A percentile compares a stretch with the other conserved stretches of the same genome.
Conservation (phyloP, 2,888 invertebrate genomes). For the Slavum lentiscoides region DNA sequence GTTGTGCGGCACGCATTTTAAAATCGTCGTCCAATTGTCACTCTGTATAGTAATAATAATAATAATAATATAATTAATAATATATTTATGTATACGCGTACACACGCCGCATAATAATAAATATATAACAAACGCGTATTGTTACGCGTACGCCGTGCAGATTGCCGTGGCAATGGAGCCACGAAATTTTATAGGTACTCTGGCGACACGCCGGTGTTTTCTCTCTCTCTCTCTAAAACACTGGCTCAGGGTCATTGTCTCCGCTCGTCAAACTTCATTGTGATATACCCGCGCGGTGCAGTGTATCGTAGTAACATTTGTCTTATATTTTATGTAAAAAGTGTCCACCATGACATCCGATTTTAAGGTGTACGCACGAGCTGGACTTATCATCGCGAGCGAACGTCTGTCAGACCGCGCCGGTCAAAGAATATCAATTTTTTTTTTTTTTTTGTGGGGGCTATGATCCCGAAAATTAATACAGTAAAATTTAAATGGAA, state of each 20-base stretch:
- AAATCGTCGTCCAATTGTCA: constrained; percentile 13
- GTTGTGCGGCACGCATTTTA: constrained; percentile 8
- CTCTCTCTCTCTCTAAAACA: neutral
- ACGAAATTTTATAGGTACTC: constrained; percentile 21
- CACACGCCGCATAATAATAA: neutral
- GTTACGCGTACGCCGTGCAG: neutral
- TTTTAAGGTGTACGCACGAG: too few relatives aligned
- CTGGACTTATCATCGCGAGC: too few relatives aligned
- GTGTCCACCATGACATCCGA: too few relatives aligned
- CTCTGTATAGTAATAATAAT: neutral
- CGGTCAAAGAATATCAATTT: too few relatives aligned
- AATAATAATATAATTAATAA: neutral
- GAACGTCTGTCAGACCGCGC: too few relatives aligned
- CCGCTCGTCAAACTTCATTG: constrained; percentile 7
- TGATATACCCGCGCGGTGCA: neutral
- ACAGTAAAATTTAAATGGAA: too few relatives aligned
- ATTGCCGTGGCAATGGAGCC: constrained; percentile 10
- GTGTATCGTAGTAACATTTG: neutral
- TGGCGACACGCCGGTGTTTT: neutral
- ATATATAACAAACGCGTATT: constrained; percentile 11
- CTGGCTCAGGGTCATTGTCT: constrained; percentile 42
- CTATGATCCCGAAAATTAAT: too few relatives aligned
- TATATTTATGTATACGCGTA: neutral
- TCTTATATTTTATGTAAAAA: too few relatives aligned
- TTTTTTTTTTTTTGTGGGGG: too few relatives aligned